phyloP scores from a whole-genome alignment of 1,140 invertebrate species.

The Eumeta japonica region DNA sequence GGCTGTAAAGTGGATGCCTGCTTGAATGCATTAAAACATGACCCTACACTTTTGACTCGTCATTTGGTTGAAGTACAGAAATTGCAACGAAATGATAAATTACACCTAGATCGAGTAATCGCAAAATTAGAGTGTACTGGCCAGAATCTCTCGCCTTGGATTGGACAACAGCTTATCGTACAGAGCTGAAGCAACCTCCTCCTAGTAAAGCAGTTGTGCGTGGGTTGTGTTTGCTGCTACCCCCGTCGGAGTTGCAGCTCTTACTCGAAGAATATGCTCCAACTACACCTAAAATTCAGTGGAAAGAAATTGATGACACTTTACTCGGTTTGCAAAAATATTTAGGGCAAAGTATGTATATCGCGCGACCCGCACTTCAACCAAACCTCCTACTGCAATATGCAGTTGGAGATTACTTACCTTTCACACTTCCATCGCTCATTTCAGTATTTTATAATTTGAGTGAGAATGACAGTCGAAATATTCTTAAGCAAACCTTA shows the following conservation, averaged over 20 bases:
- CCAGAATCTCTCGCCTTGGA: constrained; percentile 17
- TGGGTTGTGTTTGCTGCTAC: constrained; percentile 19
- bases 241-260: constrained; percentile 15
- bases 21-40: constrained; percentile 31
- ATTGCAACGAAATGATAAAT: constrained; percentile 14
- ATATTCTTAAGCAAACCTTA: constrained; percentile 15
- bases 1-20: constrained; percentile 15
- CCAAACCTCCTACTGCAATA: constrained; percentile 19
- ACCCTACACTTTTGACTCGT: constrained; percentile 16
- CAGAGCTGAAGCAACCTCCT: constrained; percentile 14
- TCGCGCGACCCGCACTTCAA: constrained; percentile 23
- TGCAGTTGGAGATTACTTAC: constrained; percentile 33
- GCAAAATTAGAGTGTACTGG: constrained; percentile 27
- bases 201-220: constrained; percentile 16
- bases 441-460: constrained; percentile 21
- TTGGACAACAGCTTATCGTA: constrained; percentile 9
- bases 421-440: constrained; percentile 28
- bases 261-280: constrained; percentile 25
- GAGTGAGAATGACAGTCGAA: constrained; percentile 8
- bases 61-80: constrained; percentile 11
- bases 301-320: constrained; percentile 19
- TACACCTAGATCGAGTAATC: constrained; percentile 12
- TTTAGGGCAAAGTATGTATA: constrained; percentile 21
- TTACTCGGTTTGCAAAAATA: constrained; percentile 21
- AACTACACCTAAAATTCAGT: constrained; percentile 25